Evolutionary conservation across 2,888 invertebrate genomes (phyloP).

Genomic region (Brachypterus glaber): DNA sequence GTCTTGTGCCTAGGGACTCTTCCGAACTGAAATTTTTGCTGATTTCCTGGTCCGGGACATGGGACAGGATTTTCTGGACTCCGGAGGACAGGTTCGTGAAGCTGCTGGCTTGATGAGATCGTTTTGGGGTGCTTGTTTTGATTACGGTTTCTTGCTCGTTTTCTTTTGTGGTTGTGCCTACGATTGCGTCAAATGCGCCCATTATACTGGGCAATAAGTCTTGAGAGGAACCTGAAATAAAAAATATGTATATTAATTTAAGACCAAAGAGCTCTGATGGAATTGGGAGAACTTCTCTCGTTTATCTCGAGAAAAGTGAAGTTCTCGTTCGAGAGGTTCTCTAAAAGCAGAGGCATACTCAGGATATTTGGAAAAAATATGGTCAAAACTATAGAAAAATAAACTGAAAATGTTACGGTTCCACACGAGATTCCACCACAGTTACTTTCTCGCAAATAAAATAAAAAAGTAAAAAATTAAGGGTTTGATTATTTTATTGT

Average conservation of each 20-base stretch:
- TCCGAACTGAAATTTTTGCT: conserved; percentile 36
- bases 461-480: too few relatives aligned
- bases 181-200: conserved; percentile 77
- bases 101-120: conserved; percentile 36
- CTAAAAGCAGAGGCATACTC: too few relatives aligned
- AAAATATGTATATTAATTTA: conserved; percentile 31
- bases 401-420: too few relatives aligned
- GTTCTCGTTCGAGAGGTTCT: too few relatives aligned
- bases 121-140: conserved; percentile 28
- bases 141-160: conserved; percentile 19
- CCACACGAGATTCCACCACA: too few relatives aligned
- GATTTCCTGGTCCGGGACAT: conserved; percentile 41
- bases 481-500: too few relatives aligned
- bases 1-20: conserved; percentile 26
- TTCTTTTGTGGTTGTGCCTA: conserved; percentile 37
- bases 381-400: too few relatives aligned
- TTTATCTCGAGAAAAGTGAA: too few relatives aligned
- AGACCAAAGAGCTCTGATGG: too few relatives aligned
- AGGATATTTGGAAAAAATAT: too few relatives aligned
- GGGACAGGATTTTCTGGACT: conserved; percentile 52
- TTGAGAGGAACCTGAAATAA: conserved; percentile 70
- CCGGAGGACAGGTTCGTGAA: conserved; percentile 52
- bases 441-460: too few relatives aligned
- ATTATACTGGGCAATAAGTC: conserved; percentile 79
- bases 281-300: too few relatives aligned